Evolutionary conservation across 2,888 invertebrate species (phyloP).

Genomic region (Drosophila merina): DNA sequence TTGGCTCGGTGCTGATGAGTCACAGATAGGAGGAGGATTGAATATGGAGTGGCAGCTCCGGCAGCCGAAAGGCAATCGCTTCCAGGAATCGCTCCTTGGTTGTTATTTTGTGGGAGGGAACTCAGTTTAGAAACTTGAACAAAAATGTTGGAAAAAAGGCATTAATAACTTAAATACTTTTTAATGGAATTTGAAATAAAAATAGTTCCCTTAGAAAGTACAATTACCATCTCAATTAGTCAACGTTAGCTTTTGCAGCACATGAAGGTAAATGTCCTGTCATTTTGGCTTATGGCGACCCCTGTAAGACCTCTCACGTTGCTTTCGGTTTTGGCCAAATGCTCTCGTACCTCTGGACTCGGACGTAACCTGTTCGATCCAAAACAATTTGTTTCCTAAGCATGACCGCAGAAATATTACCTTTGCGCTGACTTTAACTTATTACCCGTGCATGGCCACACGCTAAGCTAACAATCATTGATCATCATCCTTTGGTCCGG

Average conservation of each 20-base stretch:
- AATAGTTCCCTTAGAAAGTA: too few relatives aligned
- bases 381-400: slow-evolving; percentile 47
- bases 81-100: slow-evolving; percentile 20
- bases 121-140: not conserved
- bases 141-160: not conserved
- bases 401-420: slow-evolving; percentile 41
- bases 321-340: slow-evolving; percentile 35
- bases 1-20: slow-evolving; percentile 63
- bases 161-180: too few relatives aligned
- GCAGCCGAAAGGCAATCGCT: slow-evolving; percentile 11
- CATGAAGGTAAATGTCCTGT: slow-evolving; percentile 5
- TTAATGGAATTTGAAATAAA: too few relatives aligned
- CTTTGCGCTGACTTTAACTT: slow-evolving; percentile 42
- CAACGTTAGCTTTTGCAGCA: not conserved
- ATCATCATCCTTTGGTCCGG: slow-evolving; percentile 66
- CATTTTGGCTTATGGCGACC: slow-evolving; percentile 17
- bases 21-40: slow-evolving; percentile 47
- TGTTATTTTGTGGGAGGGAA: slow-evolving; percentile 26
- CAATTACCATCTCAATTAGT: not conserved
- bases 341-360: slow-evolving; percentile 18
- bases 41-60: slow-evolving; percentile 24
- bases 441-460: slow-evolving; percentile 64
- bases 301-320: slow-evolving; percentile 33
- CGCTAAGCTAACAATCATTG: slow-evolving; percentile 75
- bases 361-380: slow-evolving; percentile 23